These are phyloP conservation scores for Thaumatotibia leucotreta DNA, from an alignment of 1,140 invertebrate genomes.

Conservation along the genomic window DNA sequence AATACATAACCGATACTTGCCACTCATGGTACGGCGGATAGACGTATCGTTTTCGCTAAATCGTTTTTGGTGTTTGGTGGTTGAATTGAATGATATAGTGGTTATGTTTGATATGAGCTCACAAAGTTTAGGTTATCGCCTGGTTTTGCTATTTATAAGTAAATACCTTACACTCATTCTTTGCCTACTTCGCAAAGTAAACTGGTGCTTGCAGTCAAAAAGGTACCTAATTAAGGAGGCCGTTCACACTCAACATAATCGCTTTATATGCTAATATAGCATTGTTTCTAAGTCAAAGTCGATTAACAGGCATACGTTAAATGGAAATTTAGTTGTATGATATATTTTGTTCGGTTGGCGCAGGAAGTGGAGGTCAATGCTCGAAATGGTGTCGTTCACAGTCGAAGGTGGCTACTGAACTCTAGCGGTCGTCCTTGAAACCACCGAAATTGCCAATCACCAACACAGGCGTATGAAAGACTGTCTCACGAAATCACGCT, in stretches of 20 bases:
- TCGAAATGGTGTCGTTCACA: conserved; percentile 70
- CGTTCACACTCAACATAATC: conserved; percentile 37
- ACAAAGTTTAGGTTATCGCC: too few species aligned
- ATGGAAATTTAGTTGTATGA: conserved; percentile 43
- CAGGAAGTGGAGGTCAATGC: conserved; percentile 68
- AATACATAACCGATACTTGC: too few species aligned
- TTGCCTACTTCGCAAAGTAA: neutral
- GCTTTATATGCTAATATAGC: conserved; percentile 49
- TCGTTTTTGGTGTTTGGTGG: neutral
- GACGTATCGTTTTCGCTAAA: neutral
- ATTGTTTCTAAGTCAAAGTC: conserved; percentile 59
- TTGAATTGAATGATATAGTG: too few species aligned
- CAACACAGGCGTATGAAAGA: conserved; percentile 31
- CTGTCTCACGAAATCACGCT: conserved; percentile 21
- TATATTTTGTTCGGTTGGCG: conserved; percentile 48
- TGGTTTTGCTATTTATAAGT: neutral
- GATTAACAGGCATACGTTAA: conserved; percentile 43
- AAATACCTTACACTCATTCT: neutral
- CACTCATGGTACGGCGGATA: too few species aligned
- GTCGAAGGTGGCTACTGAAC: conserved; percentile 68
- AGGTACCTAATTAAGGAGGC: conserved; percentile 26
- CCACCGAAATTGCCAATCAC: conserved; percentile 59
- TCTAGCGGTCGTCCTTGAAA: conserved; percentile 65
- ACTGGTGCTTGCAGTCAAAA: neutral
- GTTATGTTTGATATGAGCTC: too few species aligned